A percentile compares a stretch with the other conserved stretches of the same genome.
Evolutionary conservation across 2,888 invertebrate species (phyloP).

Genomic region (Thymelicus sylvestris): DNA sequence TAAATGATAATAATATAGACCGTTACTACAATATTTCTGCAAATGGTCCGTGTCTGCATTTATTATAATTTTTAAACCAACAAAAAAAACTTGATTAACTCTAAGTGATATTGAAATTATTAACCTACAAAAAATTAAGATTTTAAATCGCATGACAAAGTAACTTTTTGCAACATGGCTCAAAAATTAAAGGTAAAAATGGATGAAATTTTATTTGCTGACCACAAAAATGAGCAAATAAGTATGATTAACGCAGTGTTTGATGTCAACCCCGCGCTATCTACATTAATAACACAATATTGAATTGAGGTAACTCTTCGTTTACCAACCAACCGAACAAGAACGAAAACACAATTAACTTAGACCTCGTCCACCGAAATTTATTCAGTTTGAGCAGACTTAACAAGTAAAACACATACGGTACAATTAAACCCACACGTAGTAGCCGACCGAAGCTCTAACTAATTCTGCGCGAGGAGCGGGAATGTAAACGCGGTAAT

Average conservation of each 20-base stretch:
- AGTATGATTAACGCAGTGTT: too few species aligned
- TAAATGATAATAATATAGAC: background rate
- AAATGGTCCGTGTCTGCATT: too few species aligned
- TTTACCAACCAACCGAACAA: conserved; percentile 14
- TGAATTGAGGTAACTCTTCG: background rate
- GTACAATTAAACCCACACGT: conserved; percentile 26
- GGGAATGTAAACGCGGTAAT: conserved; percentile 30
- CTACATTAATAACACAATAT: background rate
- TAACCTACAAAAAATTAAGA: too few species aligned
- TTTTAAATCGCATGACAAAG: too few species aligned
- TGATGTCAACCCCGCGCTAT: too few species aligned
- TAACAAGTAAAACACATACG: conserved; percentile 26
- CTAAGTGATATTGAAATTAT: too few species aligned
- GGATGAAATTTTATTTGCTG: background rate
- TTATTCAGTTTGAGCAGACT: conserved; percentile 32
- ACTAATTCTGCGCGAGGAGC: conserved; percentile 29
- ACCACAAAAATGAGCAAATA: too few species aligned
- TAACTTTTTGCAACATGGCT: background rate
- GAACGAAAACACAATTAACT: conserved; percentile 26
- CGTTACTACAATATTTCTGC: background rate
- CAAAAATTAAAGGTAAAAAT: background rate
- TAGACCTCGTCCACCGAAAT: conserved; percentile 32
- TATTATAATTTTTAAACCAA: too few species aligned
- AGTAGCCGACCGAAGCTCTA: conserved; percentile 14
- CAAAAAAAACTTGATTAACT: too few species aligned